Base-by-base conservation (phyloP, 1,140 invertebrate genomes). In the Gonatopus flavifemur region DNA sequence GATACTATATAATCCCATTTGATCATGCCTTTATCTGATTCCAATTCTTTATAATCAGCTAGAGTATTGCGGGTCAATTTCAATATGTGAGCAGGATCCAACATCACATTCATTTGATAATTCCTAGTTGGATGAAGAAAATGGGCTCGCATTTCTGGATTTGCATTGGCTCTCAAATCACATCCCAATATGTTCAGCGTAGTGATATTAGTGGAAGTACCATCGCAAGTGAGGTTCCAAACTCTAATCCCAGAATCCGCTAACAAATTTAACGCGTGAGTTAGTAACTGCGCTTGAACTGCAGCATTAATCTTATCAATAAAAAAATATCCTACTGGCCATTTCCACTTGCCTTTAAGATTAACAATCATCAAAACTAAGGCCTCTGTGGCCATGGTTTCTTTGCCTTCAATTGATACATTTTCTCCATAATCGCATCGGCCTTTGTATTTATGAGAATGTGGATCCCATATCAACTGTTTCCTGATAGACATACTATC, bases 1-100 rank as follows among this genome's bases (percentile, higher is more conserved):
- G 24, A 8, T 19, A 10, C 15, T 15, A 48, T 39, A 12, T 28
- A 16, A 18, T 30, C 9, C 25, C 45, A 48, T 24, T 22, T n/a
- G 32, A 48, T 48, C 8, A 16, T 18, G 10, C 0, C 22, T 19
- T 37, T 30, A 6, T 13, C 1, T 30, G n/a, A 20, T 33, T 36
- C 16, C 6, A 52, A 37, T 16, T 22, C 19, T 44, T 38, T 28
- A 18, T 22, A 16, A 28, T 36, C 32, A 9, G 10, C 42, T 5
- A 52, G 30, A 12, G 32, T 16, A 37, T 49, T 49, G 18, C 47
- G 18, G 10, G 30, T 28, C 16, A 49, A 21, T 16, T 49, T 49
- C 20, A 49, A n/a, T 25, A 13, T 49, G 25, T 49, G 39, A 31
- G 38, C 44, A 16, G 47, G 12, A 32, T 49, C 36, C 7, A 30